Percentiles rank a stretch among this genome's conserved stretches.
Conservation (phyloP, 2,797 vertebrate genomes). For the Anguilla megastoma region DNA sequence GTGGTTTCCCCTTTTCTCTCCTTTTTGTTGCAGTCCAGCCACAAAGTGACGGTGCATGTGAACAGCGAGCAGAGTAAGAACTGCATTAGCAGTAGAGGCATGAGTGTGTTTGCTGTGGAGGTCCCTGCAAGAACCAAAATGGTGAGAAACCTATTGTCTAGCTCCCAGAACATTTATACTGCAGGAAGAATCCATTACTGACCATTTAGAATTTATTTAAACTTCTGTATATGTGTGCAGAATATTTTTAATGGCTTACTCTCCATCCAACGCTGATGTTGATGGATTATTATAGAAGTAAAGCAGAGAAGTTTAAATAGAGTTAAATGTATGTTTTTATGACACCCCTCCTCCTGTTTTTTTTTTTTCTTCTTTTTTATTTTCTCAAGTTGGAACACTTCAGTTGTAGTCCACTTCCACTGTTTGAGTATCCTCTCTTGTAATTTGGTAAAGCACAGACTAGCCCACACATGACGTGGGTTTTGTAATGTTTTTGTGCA, state of each 20-base stretch:
- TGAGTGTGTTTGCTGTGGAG: conserved; percentile 88
- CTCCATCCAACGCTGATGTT: not conserved
- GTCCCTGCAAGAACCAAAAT: conserved; percentile 82
- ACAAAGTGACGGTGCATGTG: conserved; percentile 85
- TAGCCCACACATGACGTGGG: not conserved
- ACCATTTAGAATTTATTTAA: not conserved
- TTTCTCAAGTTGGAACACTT: not conserved
- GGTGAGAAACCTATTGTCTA: conserved; percentile 63
- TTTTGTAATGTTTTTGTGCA: too few species aligned
- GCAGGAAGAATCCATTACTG: not conserved
- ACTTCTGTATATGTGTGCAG: not conserved
- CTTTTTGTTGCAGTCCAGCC: conserved; percentile 76
- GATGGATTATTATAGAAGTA: not conserved
- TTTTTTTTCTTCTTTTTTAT: not conserved
- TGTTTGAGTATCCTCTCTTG: not conserved
- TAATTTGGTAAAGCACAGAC: not conserved
- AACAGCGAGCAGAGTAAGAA: conserved; percentile 89
- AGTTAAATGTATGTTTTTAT: not conserved
- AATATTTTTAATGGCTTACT: not conserved
- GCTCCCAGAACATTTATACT: not conserved
- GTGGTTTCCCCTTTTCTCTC: not conserved
- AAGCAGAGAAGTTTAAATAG: not conserved
- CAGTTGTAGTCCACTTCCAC: not conserved
- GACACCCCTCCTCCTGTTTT: not conserved
- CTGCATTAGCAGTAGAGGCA: conserved; percentile 82